These are phyloP conservation scores for Plumapathes pennacea DNA, from an alignment of 92 coral and sea anemone genomes.

Conservation along the genomic window DNA sequence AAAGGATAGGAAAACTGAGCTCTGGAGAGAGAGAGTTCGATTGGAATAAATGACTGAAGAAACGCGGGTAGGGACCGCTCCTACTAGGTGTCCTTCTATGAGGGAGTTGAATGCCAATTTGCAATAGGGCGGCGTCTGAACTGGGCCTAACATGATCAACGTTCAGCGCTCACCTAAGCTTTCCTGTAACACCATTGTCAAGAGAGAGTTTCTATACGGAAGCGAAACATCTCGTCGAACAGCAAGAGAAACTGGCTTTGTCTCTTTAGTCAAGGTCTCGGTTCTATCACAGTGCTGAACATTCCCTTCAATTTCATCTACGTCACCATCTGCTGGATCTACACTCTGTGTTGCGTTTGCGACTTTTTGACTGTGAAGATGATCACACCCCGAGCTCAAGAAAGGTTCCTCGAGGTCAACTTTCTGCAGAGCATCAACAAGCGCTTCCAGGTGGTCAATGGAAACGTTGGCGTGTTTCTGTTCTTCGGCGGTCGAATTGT, in stretches of 20 bases:
- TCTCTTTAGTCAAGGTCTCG: constrained; percentile 1
- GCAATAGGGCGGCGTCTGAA: too few species aligned
- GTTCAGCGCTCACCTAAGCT: constrained; percentile 44
- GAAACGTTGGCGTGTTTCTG: constrained; percentile 35
- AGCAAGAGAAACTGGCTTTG: constrained; percentile 32
- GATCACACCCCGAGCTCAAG: too few species aligned
- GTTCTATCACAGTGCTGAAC: too few species aligned
- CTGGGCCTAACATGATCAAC: too few species aligned
- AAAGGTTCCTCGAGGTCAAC: constrained; percentile 7
- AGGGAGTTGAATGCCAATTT: too few species aligned
- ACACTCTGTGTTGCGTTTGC: background rate
- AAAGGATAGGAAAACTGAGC: too few species aligned
- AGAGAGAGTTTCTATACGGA: constrained; percentile 60
- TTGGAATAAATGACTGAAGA: too few species aligned
- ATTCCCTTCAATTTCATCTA: too few species aligned
- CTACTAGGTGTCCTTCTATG: too few species aligned
- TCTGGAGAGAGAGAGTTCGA: too few species aligned
- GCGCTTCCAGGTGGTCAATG: constrained; percentile 53
- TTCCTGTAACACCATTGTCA: constrained; percentile 67
- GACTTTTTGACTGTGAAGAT: constrained; percentile 7
- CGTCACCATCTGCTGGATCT: background rate
- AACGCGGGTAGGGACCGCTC: too few species aligned
- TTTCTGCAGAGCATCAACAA: constrained; percentile 50
- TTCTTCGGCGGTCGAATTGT: constrained; percentile 1
- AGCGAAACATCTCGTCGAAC: background rate